Conservation (phyloP, 1,140 invertebrate species). For the Bicyclus anynana region DNA sequence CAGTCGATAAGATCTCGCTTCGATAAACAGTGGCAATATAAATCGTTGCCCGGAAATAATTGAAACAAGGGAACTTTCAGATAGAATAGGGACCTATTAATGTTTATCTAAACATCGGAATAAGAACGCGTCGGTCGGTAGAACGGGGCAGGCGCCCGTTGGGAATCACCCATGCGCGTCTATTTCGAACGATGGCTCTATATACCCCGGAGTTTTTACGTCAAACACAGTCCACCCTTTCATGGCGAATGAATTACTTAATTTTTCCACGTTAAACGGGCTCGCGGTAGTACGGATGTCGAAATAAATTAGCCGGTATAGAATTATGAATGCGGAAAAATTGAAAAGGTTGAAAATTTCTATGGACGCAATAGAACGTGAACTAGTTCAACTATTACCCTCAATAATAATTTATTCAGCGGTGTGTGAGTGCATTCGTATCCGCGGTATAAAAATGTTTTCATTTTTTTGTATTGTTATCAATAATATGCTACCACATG, state of each 20-base stretch:
- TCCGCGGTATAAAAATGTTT: not conserved
- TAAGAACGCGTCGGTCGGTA: constrained; percentile 54
- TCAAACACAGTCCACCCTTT: constrained; percentile 70
- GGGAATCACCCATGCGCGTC: constrained; percentile 58
- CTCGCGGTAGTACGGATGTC: constrained; percentile 47
- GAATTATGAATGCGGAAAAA: constrained; percentile 25
- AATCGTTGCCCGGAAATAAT: constrained; percentile 64
- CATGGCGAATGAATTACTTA: constrained; percentile 70
- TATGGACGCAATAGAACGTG: constrained; percentile 17
- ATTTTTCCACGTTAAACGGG: constrained; percentile 60
- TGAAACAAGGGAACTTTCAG: constrained; percentile 54
- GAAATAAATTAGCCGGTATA: constrained; percentile 60
- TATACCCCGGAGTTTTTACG: constrained; percentile 64
- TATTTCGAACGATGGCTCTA: constrained; percentile 60
- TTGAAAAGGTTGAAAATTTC: constrained; percentile 22
- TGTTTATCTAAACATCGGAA: constrained; percentile 71
- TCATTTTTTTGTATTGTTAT: too few species aligned
- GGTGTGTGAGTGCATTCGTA: not conserved
- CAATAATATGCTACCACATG: not conserved
- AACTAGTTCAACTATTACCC: constrained; percentile 5
- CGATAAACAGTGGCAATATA: constrained; percentile 43
- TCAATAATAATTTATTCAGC: constrained; percentile 8
- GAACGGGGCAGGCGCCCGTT: constrained; percentile 43
- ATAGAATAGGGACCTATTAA: constrained; percentile 51
- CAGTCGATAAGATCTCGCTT: constrained; percentile 54